These are phyloP conservation scores for Heliconius hortense DNA, from an alignment of 2,888 invertebrate genomes.

Conservation along the genomic window DNA sequence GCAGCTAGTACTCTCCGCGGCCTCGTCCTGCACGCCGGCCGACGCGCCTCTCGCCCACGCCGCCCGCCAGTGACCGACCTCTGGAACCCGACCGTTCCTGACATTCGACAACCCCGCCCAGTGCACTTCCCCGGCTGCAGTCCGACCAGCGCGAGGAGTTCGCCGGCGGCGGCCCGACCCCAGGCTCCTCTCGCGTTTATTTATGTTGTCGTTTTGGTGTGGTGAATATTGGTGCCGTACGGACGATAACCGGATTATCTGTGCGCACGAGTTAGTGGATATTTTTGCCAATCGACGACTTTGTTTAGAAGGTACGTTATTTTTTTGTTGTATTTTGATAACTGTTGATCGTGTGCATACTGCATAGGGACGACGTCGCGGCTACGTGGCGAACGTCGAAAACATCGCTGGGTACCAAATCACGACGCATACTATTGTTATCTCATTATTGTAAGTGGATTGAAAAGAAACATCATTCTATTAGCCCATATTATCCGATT, in stretches of 20 bases:
- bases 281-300: slow-evolving; percentile 72
- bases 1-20: slow-evolving; percentile 69
- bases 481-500: slow-evolving; percentile 14
- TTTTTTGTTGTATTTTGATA: slow-evolving; percentile 52
- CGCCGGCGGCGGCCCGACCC: slow-evolving; percentile 58
- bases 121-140: slow-evolving; percentile 76
- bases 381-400: slow-evolving; percentile 72
- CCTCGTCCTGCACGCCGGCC: slow-evolving; percentile 63
- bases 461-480: slow-evolving; percentile 18
- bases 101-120: slow-evolving; percentile 81
- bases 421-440: slow-evolving; percentile 7
- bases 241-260: slow-evolving; percentile 80
- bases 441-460: slow-evolving; percentile 14
- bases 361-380: slow-evolving; percentile 51
- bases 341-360: slow-evolving; percentile 53
- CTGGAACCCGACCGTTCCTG: slow-evolving; percentile 75
- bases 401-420: slow-evolving; percentile 50
- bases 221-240: slow-evolving; percentile 81
- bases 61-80: slow-evolving; percentile 73
- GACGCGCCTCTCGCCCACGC: slow-evolving; percentile 56
- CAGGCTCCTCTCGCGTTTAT: slow-evolving; percentile 74
- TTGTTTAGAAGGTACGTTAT: slow-evolving; percentile 71
- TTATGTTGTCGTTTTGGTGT: slow-evolving; percentile 82
- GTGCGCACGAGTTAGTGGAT: slow-evolving; percentile 77
- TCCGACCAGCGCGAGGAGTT: slow-evolving; percentile 73